Evolutionary conservation across 2,888 invertebrate species (phyloP).

Genomic region (Hydroisotoma schaefferi): DNA sequence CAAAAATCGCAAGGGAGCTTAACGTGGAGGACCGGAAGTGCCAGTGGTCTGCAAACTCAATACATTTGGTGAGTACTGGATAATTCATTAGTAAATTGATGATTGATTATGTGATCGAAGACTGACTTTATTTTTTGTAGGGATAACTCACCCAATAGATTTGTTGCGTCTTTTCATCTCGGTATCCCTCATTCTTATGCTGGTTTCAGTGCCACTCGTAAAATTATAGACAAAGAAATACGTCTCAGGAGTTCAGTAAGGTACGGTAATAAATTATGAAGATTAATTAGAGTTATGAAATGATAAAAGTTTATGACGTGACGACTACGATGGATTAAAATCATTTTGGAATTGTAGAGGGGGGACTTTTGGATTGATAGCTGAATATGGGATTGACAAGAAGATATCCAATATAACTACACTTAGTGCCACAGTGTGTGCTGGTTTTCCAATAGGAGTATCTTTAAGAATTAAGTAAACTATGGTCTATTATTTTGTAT

Average conservation of each 20-base stretch:
- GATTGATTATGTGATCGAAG: background rate
- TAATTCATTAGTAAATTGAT: background rate
- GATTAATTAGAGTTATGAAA: background rate
- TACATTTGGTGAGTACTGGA: conserved; percentile 61
- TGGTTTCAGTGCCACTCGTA: conserved; percentile 71
- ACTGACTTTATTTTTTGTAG: conserved; percentile 11
- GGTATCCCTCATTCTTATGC: conserved; percentile 77
- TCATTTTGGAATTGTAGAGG: too few species aligned
- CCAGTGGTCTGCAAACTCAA: conserved; percentile 74
- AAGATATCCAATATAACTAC: conserved; percentile 86
- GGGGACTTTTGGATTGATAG: conserved; percentile 78
- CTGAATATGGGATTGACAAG: conserved; percentile 90
- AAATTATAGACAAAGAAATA: conserved; percentile 73
- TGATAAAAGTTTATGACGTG: background rate
- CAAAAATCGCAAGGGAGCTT: conserved; percentile 83
- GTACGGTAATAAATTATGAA: conserved; percentile 59
- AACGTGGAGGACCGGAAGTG: conserved; percentile 68
- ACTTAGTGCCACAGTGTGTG: conserved; percentile 75
- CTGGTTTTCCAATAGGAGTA: conserved; percentile 85
- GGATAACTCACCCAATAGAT: conserved; percentile 51
- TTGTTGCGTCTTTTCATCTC: conserved; percentile 71
- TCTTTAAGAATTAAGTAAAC: conserved; percentile 78
- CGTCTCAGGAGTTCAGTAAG: conserved; percentile 64
- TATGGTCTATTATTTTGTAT: background rate
- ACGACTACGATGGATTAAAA: too few species aligned